Evolutionary conservation across 2,797 vertebrate species (phyloP).

Genomic region (Tenualosa thibaudeaui): DNA sequence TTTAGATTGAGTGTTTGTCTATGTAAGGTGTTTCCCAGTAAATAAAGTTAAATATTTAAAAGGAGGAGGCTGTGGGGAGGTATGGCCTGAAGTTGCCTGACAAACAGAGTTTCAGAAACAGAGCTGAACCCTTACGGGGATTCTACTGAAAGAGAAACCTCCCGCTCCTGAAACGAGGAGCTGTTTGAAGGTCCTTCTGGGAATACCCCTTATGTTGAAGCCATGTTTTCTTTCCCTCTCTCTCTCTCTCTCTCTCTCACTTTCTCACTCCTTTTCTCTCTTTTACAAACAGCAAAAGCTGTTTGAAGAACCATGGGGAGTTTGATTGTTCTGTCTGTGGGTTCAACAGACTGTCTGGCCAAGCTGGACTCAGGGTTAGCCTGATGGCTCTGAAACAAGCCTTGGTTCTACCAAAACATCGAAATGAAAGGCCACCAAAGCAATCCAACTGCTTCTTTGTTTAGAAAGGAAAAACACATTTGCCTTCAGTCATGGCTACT

Average conservation of each 20-base stretch:
- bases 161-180: conserved; percentile 66
- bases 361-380: conserved; percentile 38
- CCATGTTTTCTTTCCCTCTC: conserved; percentile 74
- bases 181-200: conserved; percentile 77
- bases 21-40: conserved; percentile 35
- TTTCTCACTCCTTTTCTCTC: conserved; percentile 63
- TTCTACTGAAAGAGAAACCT: conserved; percentile 71
- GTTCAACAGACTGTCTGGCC: conserved; percentile 58
- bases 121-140: conserved; percentile 68
- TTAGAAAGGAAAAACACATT: conserved; percentile 37
- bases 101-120: conserved; percentile 58
- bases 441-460: conserved; percentile 37
- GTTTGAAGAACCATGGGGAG: conserved; percentile 11
- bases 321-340: conserved; percentile 21
- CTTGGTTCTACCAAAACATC: conserved; percentile 16
- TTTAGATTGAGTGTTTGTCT: conserved; percentile 57
- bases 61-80: conserved; percentile 58
- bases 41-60: conserved; percentile 25
- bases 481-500: conserved; percentile 49
- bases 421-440: conserved; percentile 25
- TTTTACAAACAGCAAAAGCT: conserved; percentile 40
- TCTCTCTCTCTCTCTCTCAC: conserved; percentile 75
- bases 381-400: neutral
- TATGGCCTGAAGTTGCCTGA: conserved; percentile 64
- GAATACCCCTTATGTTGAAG: conserved; percentile 73